These are phyloP conservation scores for Sebastes steindachneri DNA, from an alignment of 2,797 vertebrate genomes.

Conservation along the genomic window DNA sequence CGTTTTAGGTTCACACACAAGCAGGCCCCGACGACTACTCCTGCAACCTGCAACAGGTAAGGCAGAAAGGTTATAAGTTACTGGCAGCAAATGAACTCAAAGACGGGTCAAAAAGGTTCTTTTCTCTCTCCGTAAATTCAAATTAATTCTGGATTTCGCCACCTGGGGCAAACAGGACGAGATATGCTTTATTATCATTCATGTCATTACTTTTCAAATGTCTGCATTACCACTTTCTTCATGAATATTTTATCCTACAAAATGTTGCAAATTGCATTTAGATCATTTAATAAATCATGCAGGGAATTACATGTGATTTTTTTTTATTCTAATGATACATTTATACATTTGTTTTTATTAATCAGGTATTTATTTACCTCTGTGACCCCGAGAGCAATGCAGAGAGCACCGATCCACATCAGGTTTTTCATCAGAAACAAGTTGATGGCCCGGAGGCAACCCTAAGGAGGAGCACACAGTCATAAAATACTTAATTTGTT, in stretches of 20 bases:
- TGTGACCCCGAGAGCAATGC: conserved; percentile 44
- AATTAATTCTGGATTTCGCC: conserved; percentile 39
- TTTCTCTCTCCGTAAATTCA: conserved; percentile 9
- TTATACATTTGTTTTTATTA: neutral
- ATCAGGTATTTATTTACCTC: conserved; percentile 36
- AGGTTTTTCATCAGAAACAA: conserved; percentile 43
- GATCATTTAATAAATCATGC: neutral
- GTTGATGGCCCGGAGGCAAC: conserved; percentile 36
- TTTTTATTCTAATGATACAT: neutral
- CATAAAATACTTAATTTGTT: neutral
- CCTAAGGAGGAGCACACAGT: conserved; percentile 30
- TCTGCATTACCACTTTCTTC: conserved; percentile 18
- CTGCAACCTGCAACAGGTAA: conserved; percentile 43
- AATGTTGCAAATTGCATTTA: neutral
- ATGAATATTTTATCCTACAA: neutral
- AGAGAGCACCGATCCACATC: conserved; percentile 51
- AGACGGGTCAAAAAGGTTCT: neutral
- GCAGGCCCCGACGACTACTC: conserved; percentile 19
- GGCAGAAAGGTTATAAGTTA: conserved; percentile 41
- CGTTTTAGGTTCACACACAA: conserved; percentile 28
- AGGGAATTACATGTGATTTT: neutral
- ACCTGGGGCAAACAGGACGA: neutral
- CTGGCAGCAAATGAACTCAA: conserved; percentile 39
- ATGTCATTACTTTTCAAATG: conserved; percentile 34
- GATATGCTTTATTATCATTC: conserved; percentile 45